Conservation (phyloP, 2,797 vertebrate genomes). For the Mareca strepera region DNA sequence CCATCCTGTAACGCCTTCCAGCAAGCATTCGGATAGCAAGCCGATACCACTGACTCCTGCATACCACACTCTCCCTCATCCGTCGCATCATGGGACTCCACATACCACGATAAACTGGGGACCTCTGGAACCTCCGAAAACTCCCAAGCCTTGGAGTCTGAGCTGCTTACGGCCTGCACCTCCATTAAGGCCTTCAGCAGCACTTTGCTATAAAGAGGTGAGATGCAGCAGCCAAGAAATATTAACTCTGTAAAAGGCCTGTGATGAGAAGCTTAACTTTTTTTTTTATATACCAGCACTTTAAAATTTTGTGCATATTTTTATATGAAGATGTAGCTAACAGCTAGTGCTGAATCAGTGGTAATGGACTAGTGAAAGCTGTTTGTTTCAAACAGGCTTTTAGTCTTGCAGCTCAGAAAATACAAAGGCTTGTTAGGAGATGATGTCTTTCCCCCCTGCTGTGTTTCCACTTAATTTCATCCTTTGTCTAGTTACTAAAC, state of each 20-base stretch:
- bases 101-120: conserved; percentile 96
- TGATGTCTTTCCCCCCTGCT: fast-evolving
- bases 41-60: conserved; percentile 89
- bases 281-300: not conserved
- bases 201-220: conserved; percentile 98
- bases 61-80: conserved; percentile 97
- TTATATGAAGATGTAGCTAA: not conserved
- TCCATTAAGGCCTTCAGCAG: conserved; percentile 93
- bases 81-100: conserved; percentile 90
- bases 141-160: conserved; percentile 97
- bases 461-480: not conserved
- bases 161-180: conserved; percentile 96
- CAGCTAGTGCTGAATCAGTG: not conserved
- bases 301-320: not conserved
- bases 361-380: not conserved
- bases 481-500: not conserved
- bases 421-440: not conserved
- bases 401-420: not conserved
- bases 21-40: conserved; percentile 92
- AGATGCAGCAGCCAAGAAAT: conserved; percentile 10
- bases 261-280: not conserved
- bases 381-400: not conserved
- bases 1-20: conserved; percentile 92
- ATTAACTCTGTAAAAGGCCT: not conserved
- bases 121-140: conserved; percentile 95